A percentile compares a stretch with the other conserved stretches of the same genome.
Conservation (phyloP, 35 echinoderm and acorn worm species). For the Heliocidaris erythrogramma region DNA sequence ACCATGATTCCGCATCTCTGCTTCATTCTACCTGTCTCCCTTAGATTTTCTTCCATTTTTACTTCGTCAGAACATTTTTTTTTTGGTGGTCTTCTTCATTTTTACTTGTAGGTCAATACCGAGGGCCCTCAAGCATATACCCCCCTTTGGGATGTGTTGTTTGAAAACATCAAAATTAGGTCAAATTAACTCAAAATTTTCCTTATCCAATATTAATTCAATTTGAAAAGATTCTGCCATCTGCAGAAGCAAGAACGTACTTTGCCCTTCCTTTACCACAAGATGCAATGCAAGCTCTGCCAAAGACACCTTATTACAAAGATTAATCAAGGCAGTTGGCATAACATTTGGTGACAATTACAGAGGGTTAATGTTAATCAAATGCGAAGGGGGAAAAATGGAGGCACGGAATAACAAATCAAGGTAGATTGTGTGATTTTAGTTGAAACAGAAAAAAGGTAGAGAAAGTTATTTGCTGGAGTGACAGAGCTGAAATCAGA, state of each 20-base stretch:
- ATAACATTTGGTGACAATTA: background rate
- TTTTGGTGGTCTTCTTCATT: background rate
- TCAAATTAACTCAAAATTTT: slow-evolving; percentile 41
- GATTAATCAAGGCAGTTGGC: background rate
- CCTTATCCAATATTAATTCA: slow-evolving; percentile 24
- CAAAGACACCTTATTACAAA: background rate
- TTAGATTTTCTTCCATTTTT: background rate
- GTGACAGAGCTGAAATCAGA: background rate
- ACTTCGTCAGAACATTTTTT: background rate
- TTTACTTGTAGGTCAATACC: background rate
- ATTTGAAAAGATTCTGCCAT: slow-evolving; percentile 20
- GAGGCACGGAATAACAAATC: background rate
- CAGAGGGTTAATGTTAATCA: background rate
- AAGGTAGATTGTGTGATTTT: background rate
- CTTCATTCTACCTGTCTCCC: background rate
- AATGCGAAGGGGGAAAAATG: background rate
- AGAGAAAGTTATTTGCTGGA: background rate
- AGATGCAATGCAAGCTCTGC: background rate
- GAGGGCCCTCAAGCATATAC: background rate
- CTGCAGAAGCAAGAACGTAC: background rate
- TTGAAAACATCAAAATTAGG: slow-evolving; percentile 45
- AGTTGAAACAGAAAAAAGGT: background rate
- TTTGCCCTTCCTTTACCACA: background rate
- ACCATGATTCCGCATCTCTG: background rate
- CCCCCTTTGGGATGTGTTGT: slow-evolving; percentile 8